Evolutionary conservation across 2,113 vertebrate genomes (phyloP).

Genomic region (Leuciscus idus): DNA sequence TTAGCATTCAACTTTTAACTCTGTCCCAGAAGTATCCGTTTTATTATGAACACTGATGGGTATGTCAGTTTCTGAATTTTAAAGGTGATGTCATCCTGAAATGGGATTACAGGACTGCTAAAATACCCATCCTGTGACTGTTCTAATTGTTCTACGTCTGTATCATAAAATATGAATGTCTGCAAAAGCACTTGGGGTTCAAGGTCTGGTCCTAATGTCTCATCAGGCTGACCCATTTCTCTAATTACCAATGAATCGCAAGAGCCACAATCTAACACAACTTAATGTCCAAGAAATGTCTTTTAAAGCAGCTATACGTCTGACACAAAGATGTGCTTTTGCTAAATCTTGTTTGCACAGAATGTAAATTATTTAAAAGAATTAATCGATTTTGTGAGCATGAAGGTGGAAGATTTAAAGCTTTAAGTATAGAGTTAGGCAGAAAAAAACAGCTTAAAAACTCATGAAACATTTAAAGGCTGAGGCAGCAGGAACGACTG

Average conservation of each 20-base stretch:
- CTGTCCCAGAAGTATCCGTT: constrained; percentile 69
- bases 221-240: constrained; percentile 74
- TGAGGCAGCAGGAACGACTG: constrained; percentile 67
- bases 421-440: constrained; percentile 72
- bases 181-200: constrained; percentile 75
- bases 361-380: constrained; percentile 81
- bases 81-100: constrained; percentile 78
- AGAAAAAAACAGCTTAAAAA: constrained; percentile 79
- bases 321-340: constrained; percentile 72
- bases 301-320: constrained; percentile 64
- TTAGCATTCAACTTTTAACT: constrained; percentile 68
- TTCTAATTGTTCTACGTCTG: constrained; percentile 81
- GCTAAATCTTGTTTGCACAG: constrained; percentile 75
- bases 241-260: constrained; percentile 76
- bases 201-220: constrained; percentile 71
- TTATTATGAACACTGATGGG: constrained; percentile 73
- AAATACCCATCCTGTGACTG: constrained; percentile 76
- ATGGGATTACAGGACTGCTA: constrained; percentile 71
- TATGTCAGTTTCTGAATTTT: constrained; percentile 75
- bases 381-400: constrained; percentile 82
- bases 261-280: constrained; percentile 67
- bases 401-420: constrained; percentile 76
- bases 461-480: constrained; percentile 80
- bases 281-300: constrained; percentile 71
- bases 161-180: constrained; percentile 83